Conservation (phyloP, 2,888 invertebrate species). For the Dysmachus trigonus region DNA sequence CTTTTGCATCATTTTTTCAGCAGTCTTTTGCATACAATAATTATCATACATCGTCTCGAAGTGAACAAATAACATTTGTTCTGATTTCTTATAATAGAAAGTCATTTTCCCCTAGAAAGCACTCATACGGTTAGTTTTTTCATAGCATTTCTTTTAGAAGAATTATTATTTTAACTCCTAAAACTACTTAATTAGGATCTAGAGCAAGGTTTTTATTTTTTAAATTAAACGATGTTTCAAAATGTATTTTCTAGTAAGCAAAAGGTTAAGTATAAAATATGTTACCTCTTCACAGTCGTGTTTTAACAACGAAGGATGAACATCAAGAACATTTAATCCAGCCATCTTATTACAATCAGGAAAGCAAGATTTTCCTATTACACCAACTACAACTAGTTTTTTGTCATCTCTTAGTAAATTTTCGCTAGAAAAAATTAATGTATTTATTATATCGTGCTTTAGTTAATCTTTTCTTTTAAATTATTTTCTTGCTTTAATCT, state of each 20-base stretch:
- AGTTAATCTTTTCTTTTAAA: no score
- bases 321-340: slow-evolving; percentile 57
- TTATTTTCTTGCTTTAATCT: background rate
- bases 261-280: background rate
- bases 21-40: slow-evolving; percentile 56
- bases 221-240: background rate
- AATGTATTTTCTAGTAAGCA: background rate
- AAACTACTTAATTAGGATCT: background rate
- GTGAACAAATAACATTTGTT: slow-evolving; percentile 67
- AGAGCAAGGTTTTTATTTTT: background rate
- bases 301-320: slow-evolving; percentile 54
- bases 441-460: no score
- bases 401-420: slow-evolving; percentile 55
- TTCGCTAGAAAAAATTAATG: slow-evolving; percentile 51
- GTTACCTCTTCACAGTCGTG: slow-evolving; percentile 55
- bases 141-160: background rate
- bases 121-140: background rate
- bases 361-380: slow-evolving; percentile 61
- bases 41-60: slow-evolving; percentile 64
- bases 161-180: no score
- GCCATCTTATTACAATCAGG: slow-evolving; percentile 62
- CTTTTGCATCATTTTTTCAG: slow-evolving; percentile 55
- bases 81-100: slow-evolving; percentile 69
- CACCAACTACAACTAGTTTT: slow-evolving; percentile 60
- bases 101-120: slow-evolving; percentile 67